Evolutionary conservation across 2,888 invertebrate genomes (phyloP).

Genomic region (Nomada flava): DNA sequence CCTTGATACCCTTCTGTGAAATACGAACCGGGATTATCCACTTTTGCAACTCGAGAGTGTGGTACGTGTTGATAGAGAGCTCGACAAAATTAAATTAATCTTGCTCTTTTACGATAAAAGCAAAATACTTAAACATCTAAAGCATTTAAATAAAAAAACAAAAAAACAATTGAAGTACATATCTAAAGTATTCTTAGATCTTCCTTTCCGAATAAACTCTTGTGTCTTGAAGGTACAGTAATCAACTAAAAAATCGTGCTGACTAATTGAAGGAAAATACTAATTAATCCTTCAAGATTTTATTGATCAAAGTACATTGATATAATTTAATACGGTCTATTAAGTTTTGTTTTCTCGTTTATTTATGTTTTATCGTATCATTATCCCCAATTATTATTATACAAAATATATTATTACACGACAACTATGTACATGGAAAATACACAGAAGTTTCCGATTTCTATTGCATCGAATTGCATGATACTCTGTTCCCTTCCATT

Average conservation of each 20-base stretch:
- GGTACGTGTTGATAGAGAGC: neutral
- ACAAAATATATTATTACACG: neutral
- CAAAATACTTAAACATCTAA: neutral
- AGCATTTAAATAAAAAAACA: neutral
- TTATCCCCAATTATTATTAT: neutral
- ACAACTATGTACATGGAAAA: neutral
- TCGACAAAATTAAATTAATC: neutral
- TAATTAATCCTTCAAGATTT: neutral
- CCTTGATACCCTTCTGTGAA: slow-evolving; percentile 4
- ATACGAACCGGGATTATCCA: slow-evolving; percentile 7
- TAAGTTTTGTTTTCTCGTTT: neutral
- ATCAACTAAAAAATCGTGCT: neutral
- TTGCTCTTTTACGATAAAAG: neutral
- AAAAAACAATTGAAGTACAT: too few species aligned
- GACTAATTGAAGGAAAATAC: neutral
- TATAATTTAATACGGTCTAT: neutral
- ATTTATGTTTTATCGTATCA: neutral
- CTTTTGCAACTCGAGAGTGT: slow-evolving; percentile 2
- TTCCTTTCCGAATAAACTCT: too few species aligned
- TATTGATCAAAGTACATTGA: neutral
- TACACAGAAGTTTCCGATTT: neutral
- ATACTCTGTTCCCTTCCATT: neutral
- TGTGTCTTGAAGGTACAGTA: neutral
- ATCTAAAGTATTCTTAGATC: too few species aligned
- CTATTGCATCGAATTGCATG: neutral